A percentile compares a stretch with the other conserved stretches of the same genome.
These are phyloP conservation scores for Nasonia giraulti DNA, from an alignment of 1,140 invertebrate species.

Conservation along the genomic window DNA sequence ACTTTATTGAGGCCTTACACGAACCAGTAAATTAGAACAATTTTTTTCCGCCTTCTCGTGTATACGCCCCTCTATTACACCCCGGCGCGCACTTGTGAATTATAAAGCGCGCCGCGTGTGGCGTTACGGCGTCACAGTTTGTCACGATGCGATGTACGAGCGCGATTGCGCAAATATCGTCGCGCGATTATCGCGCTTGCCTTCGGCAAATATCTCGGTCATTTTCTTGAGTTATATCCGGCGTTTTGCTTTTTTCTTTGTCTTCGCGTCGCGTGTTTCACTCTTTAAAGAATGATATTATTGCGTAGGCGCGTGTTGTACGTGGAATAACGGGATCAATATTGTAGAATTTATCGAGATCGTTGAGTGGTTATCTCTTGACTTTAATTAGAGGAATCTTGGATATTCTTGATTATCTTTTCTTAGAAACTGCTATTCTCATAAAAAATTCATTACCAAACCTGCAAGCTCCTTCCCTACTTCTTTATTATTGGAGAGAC, in stretches of 20 bases:
- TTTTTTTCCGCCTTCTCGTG: neutral
- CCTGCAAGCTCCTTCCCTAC: no score
- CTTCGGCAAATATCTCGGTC: conserved; percentile 15
- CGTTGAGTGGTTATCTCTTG: no score
- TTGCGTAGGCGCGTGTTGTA: neutral
- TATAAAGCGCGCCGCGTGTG: neutral
- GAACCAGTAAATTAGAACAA: conserved; percentile 38
- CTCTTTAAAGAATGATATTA: neutral
- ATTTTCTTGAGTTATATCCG: neutral
- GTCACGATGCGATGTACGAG: neutral
- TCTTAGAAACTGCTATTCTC: no score
- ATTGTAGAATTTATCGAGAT: no score
- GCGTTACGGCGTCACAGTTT: neutral
- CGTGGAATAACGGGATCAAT: neutral
- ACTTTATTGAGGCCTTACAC: conserved; percentile 22
- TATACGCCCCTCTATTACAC: neutral
- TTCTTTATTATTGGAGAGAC: no score
- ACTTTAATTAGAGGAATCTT: no score
- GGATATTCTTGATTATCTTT: no score
- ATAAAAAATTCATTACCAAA: no score
- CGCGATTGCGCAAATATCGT: conserved; percentile 14
- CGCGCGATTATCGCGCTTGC: conserved; percentile 7
- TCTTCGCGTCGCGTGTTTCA: neutral
- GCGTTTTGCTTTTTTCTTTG: neutral
- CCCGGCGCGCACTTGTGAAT: conserved; percentile 7